Percentiles rank a stretch among this genome's conserved stretches.
Conservation (phyloP, 2,888 invertebrate species). For the Cosmopolites sordidus region DNA sequence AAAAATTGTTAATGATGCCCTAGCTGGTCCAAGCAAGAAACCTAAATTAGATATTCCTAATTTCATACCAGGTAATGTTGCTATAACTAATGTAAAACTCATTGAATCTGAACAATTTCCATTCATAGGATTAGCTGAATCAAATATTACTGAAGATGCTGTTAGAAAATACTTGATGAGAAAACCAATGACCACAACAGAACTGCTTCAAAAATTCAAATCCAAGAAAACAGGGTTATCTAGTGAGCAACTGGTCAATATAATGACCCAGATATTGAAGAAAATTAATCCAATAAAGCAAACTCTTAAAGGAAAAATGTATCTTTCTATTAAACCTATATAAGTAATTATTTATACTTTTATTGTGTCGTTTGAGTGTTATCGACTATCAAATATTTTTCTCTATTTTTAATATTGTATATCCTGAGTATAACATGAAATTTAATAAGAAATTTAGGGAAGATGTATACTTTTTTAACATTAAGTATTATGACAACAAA, state of each 20-base stretch:
- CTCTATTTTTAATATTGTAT: too few relatives aligned
- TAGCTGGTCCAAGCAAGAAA: conserved; percentile 54
- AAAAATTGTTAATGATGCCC: conserved; percentile 46
- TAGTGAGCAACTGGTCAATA: conserved; percentile 85
- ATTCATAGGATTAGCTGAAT: conserved; percentile 58
- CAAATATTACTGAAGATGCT: conserved; percentile 90
- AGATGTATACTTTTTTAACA: too few relatives aligned
- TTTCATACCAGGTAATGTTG: conserved; percentile 49
- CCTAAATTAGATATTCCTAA: conserved; percentile 52
- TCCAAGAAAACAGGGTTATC: conserved; percentile 88
- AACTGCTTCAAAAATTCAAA: conserved; percentile 91
- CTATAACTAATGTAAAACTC: too few relatives aligned
- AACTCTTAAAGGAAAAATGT: conserved; percentile 91
- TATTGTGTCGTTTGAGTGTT: too few relatives aligned
- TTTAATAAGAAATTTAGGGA: too few relatives aligned
- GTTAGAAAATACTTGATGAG: conserved; percentile 90
- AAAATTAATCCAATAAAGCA: conserved; percentile 90
- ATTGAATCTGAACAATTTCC: not conserved
- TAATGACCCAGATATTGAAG: conserved; percentile 92
- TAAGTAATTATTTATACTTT: not conserved
- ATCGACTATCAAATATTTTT: too few relatives aligned
- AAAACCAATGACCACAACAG: conserved; percentile 97
- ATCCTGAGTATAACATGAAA: too few relatives aligned
- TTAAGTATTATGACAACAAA: too few relatives aligned
- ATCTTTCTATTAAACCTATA: conserved; percentile 59